Base-by-base conservation (phyloP, 2,113 vertebrate genomes). In the Cavia aperea region DNA sequence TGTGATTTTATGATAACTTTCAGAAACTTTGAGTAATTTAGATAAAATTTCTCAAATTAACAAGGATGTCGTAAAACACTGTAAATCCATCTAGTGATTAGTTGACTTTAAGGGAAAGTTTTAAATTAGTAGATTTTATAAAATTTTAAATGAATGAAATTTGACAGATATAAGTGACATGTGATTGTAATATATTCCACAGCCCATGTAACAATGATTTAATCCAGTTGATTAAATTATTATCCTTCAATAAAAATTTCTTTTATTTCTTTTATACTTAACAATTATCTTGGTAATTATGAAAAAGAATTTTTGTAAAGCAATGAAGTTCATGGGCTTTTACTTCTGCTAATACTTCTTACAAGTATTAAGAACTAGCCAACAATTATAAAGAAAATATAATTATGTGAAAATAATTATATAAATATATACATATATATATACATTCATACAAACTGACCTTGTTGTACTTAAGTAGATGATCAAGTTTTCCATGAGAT, bases 381-480 rank as follows among this genome's bases (percentile, higher is more conserved):
- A 1, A 2, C 94, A 85, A 87, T 0, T 86, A 83, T 31, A 65
- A n/a, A 58, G 33, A 3, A 86, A 36, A 94, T 39, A 85, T 65
- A 90, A 79, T 51, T 75, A 54, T 9, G 83, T 16, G 43, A 89
- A 77, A 90, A 14, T 54, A 93, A 86, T 83, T 29, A 81, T 4
- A 89, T 58, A 21, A 39, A 72, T 18, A 8, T 2, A 75, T 9
- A 62, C 18, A 84, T 10, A 58, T 12, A 54, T 2, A 58, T 10
- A 31, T 54, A 46, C 14, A 78, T 10, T 94, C 49, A 88, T 19
- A 84, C 31, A 73, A 84, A 97, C 97, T 89, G 88, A 99, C 99
- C 98, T 99, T 96, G 98, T 98, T 63, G 98, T 97, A 29, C 97
- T 98, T 82, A 99, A 97, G 4, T 98, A 97, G 96, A 99, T 97